Conservation (phyloP, 1,140 invertebrate genomes). For the Pseudomyrmex sp. region DNA sequence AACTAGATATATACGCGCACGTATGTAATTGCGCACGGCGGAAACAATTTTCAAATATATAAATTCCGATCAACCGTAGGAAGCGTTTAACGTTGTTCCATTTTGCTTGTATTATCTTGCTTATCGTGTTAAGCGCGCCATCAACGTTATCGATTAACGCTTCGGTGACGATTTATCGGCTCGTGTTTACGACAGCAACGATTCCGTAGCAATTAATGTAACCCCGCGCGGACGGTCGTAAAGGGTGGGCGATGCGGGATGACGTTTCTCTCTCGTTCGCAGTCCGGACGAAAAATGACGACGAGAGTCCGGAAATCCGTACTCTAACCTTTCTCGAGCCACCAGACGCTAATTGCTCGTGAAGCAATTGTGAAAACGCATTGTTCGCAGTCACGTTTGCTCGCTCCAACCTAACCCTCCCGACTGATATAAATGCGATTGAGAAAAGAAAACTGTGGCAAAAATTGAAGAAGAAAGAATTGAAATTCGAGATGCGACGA, state of each 20-base stretch:
- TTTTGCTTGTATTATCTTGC: constrained; percentile 26
- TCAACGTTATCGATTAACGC: constrained; percentile 47
- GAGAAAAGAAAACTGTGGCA: no score
- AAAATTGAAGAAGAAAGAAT: no score
- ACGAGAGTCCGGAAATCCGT: background rate
- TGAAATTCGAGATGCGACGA: no score
- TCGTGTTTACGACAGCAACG: constrained; percentile 23
- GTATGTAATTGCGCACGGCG: no score
- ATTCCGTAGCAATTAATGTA: constrained; percentile 45
- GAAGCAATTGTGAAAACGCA: background rate
- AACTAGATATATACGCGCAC: background rate
- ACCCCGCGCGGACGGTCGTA: background rate
- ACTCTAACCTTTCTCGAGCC: background rate
- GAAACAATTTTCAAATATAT: constrained; percentile 19
- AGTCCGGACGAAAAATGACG: constrained; percentile 3
- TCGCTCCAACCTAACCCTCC: background rate
- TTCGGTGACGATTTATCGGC: constrained; percentile 13
- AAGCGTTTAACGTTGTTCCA: constrained; percentile 11
- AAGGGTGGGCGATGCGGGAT: background rate
- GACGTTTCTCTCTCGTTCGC: background rate
- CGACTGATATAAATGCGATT: background rate
- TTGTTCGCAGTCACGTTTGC: background rate
- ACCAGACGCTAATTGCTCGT: constrained; percentile 19
- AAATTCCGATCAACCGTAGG: constrained; percentile 2
- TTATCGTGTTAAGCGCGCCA: constrained; percentile 27